Evolutionary conservation across 2,113 vertebrate species (phyloP).

Genomic region (Poecilia latipinna): DNA sequence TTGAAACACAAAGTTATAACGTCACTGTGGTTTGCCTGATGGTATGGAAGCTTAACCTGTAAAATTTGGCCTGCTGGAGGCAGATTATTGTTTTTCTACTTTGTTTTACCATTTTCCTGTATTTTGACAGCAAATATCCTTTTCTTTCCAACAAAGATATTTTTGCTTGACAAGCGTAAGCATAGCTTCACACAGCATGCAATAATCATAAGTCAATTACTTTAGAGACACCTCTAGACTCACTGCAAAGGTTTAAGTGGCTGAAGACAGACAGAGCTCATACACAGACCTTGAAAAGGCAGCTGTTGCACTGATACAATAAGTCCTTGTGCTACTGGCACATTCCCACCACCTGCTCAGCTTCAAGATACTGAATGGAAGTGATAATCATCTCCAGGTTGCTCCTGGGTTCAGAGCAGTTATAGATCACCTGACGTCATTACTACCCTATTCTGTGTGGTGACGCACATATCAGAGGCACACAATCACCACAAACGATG

Average conservation of each 20-base stretch:
- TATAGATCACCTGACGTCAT: background rate
- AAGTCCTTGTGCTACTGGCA: background rate
- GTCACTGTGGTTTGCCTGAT: background rate
- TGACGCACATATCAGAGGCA: background rate
- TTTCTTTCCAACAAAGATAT: background rate
- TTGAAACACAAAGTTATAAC: background rate
- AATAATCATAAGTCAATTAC: background rate
- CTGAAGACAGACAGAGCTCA: background rate
- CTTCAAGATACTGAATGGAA: background rate
- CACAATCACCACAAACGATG: background rate
- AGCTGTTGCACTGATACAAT: too few species aligned
- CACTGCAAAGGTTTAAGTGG: background rate
- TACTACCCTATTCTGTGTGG: background rate
- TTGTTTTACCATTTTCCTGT: too few species aligned
- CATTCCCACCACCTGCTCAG: background rate
- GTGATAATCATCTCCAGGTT: background rate
- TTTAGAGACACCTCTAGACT: background rate
- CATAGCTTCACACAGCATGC: background rate
- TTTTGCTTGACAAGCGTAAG: background rate
- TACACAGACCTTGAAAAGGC: too few species aligned
- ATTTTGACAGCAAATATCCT: too few species aligned
- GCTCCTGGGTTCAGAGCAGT: background rate
- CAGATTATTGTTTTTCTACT: too few species aligned
- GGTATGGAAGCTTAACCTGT: too few species aligned
- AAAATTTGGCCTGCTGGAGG: background rate